Base-by-base conservation (phyloP, 1,140 invertebrate genomes). In the Gryon sp. region DNA sequence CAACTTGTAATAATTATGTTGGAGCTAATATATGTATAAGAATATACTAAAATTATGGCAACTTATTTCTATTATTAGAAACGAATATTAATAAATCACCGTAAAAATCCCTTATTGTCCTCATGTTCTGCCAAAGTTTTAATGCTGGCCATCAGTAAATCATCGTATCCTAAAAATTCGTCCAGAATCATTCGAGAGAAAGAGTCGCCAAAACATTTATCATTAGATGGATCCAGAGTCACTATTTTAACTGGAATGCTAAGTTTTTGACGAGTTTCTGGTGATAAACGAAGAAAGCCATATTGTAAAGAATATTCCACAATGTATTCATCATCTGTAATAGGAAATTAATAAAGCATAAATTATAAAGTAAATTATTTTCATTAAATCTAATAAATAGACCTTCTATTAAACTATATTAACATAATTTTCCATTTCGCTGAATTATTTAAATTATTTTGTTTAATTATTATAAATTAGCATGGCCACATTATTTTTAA, bases 231-330 rank as follows among this genome's bases (percentile, higher is more conserved):
- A 90, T 99, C 96, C 65, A 99, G 87, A 4, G 94, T 95, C 0
- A 99, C 96, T 18, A 98, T 93, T 88, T 96, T 94, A 0, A 99
- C 96, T 16, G 97, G 96, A 76, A 99, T 97, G 82, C 97, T 96
- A 1, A 99, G 90, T 38, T 92, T 92, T 65, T 95, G 92, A 20
- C 97, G 90, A 0, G 96, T 95, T 18, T 92, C 92, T 0, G 96
- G 94, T 7, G 96, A 96, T 9, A 99, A 88, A 2, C 98, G 91
- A 26, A 99, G 89, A 84, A 99, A 97, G 1, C 98, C 98, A 88
- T 99, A 99, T 86, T 99, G 97, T 63, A 99, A 89, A 1, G 98
- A 96, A 91, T 99, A 99, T 87, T 99, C 98, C 2, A 99, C 94
- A 26, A 99, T 98, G 84, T 99, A 99, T 82, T 97, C 95, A 79